These are phyloP conservation scores for Euphonia xanthogaster DNA, from an alignment of 2,797 vertebrate species.

Conservation along the genomic window DNA sequence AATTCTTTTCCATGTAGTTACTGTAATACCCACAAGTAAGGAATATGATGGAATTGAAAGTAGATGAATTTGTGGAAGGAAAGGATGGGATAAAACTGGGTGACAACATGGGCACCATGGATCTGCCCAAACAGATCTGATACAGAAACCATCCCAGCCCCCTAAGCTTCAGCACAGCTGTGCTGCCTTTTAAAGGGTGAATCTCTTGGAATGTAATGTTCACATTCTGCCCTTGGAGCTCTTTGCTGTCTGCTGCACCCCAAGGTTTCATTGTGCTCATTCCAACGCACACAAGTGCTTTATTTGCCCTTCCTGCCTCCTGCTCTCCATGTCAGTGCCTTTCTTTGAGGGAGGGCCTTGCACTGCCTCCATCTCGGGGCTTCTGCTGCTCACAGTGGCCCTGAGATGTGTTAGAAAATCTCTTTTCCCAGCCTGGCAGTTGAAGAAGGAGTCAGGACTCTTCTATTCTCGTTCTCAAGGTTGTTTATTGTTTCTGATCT, in stretches of 20 bases:
- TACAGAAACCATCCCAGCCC: not conserved
- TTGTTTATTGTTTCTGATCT: too few species aligned
- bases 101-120: not conserved
- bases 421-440: too few species aligned
- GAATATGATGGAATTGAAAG: not conserved
- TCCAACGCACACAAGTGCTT: not conserved
- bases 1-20: not conserved
- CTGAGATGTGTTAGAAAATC: too few species aligned
- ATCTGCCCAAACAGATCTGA: not conserved
- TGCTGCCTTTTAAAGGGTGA: not conserved
- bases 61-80: not conserved
- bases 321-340: rapidly evolving
- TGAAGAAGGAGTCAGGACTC: too few species aligned
- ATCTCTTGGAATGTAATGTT: not conserved
- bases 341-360: not conserved
- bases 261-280: rapidly evolving
- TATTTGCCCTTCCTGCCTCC: not conserved
- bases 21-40: not conserved
- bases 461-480: too few species aligned
- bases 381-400: too few species aligned
- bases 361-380: too few species aligned
- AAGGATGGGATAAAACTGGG: not conserved
- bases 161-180: not conserved
- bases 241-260: not conserved
- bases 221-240: not conserved